These are phyloP conservation scores for Laticauda colubrina DNA, from an alignment of 2,113 vertebrate species.

Conservation along the genomic window DNA sequence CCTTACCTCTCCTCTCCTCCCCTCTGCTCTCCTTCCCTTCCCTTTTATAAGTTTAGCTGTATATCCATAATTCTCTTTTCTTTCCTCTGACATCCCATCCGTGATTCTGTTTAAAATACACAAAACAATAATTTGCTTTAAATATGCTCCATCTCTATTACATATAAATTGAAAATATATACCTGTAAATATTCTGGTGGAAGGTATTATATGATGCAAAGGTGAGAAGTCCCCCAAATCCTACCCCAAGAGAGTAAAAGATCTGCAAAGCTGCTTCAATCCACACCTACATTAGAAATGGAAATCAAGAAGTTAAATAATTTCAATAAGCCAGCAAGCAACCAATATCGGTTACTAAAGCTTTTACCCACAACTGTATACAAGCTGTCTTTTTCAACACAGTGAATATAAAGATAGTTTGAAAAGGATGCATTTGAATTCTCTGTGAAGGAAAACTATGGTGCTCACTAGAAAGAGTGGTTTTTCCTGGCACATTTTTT, in stretches of 20 bases:
- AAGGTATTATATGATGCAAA: conserved; percentile 82
- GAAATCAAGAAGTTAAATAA: conserved; percentile 1
- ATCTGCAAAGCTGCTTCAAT: conserved; percentile 80
- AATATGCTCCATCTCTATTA: neutral
- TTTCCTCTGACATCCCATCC: neutral
- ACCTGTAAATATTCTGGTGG: conserved; percentile 83
- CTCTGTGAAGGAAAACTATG: neutral
- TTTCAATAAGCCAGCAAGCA: neutral
- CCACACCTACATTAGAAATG: conserved; percentile 70
- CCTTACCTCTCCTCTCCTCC: neutral
- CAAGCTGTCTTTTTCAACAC: neutral
- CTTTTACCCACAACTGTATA: neutral
- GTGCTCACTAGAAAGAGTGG: neutral
- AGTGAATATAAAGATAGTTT: neutral
- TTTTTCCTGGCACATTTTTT: neutral
- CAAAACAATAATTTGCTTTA: neutral
- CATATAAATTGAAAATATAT: conserved; percentile 20
- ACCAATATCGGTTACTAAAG: neutral
- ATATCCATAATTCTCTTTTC: neutral
- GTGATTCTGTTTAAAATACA: neutral
- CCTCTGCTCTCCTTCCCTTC: no score
- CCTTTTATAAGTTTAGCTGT: neutral
- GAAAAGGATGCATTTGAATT: neutral
- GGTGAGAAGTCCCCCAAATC: conserved; percentile 80
- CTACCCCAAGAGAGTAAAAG: conserved; percentile 80